These are phyloP conservation scores for Poeciliopsis turneri DNA, from an alignment of 2,797 vertebrate genomes.

Conservation along the genomic window DNA sequence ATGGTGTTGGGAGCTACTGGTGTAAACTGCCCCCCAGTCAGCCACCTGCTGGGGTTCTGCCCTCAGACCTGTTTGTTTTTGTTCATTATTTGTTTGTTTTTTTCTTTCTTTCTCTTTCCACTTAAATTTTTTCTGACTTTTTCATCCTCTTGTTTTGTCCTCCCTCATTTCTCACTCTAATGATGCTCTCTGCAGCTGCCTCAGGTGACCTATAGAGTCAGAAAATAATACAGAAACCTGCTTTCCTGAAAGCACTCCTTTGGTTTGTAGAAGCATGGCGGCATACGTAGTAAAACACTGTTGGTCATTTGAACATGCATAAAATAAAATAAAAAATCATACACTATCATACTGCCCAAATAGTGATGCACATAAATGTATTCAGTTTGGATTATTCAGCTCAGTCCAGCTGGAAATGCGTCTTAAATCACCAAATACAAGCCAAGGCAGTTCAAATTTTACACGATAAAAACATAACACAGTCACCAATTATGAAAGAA, in stretches of 20 bases:
- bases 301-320: background rate
- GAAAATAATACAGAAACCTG: constrained; percentile 16
- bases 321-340: background rate
- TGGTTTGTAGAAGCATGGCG: background rate
- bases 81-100: constrained; percentile 16
- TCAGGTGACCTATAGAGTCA: constrained; percentile 26
- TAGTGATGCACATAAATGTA: background rate
- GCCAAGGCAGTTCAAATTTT: too few relatives aligned
- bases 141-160: background rate
- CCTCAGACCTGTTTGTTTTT: constrained; percentile 19
- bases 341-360: background rate
- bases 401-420: background rate
- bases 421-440: background rate
- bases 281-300: background rate
- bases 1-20: constrained; percentile 53
- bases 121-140: constrained; percentile 22
- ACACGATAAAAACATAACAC: too few relatives aligned
- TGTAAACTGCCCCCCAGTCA: constrained; percentile 53
- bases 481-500: background rate
- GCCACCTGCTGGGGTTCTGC: constrained; percentile 60
- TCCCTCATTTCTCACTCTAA: constrained; percentile 23
- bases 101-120: constrained; percentile 6
- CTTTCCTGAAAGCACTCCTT: background rate
- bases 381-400: background rate
- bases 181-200: constrained; percentile 8